A percentile compares a stretch with the other conserved stretches of the same genome.
Conservation (phyloP, 92 coral and sea anemone species). For the Virgularia gustaviana region DNA sequence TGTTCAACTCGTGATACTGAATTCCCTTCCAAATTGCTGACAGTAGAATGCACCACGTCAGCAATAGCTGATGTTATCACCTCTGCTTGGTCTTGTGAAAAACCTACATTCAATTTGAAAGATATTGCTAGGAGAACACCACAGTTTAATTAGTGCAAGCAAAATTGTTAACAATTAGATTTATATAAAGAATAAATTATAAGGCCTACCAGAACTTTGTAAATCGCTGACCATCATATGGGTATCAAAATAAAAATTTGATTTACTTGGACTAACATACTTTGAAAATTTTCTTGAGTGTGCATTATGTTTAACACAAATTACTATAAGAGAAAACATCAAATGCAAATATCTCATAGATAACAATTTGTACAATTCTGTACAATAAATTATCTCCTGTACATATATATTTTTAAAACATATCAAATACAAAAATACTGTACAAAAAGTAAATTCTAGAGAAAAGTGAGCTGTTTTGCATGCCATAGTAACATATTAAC, state of each 20-base stretch:
- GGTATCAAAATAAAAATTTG: conserved; percentile 76
- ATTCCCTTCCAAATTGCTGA: conserved; percentile 58
- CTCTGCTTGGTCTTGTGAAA: conserved; percentile 76
- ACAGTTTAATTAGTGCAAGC: not conserved
- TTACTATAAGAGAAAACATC: not conserved
- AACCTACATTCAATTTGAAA: conserved; percentile 63
- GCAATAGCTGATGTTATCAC: conserved; percentile 69
- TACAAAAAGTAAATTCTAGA: too few species aligned
- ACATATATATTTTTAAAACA: conserved; percentile 13
- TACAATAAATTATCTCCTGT: conserved; percentile 1
- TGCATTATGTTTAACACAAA: too few species aligned
- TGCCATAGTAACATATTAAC: too few species aligned
- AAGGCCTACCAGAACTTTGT: conserved; percentile 65
- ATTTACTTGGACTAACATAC: conserved; percentile 61
- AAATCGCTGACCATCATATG: conserved; percentile 74
- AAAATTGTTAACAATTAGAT: not conserved
- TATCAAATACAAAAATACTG: too few species aligned
- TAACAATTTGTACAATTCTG: conserved; percentile 4
- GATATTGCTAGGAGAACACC: not conserved
- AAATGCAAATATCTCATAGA: not conserved
- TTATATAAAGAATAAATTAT: too few species aligned
- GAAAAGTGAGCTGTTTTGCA: too few species aligned
- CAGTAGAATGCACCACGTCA: conserved; percentile 69
- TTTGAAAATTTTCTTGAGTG: conserved; percentile 47
- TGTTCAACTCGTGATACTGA: conserved; percentile 86